These are phyloP conservation scores for Heterochromis multidens DNA, from an alignment of 2,113 vertebrate genomes.

Conservation along the genomic window DNA sequence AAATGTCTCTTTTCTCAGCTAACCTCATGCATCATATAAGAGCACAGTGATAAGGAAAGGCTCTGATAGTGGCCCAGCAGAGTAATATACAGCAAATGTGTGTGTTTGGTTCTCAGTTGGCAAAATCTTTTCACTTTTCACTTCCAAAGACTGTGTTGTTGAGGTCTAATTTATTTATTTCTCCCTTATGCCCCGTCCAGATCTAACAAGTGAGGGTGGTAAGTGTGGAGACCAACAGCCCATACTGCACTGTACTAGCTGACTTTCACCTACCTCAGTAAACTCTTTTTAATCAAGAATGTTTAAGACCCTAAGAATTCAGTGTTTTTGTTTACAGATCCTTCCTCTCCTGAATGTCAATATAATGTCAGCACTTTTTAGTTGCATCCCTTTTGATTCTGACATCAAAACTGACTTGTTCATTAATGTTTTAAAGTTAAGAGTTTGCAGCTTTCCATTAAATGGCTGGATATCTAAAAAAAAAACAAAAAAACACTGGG, in stretches of 20 bases:
- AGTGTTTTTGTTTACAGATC: neutral
- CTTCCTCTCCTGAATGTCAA: neutral
- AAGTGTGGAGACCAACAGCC: neutral
- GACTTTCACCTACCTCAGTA: neutral
- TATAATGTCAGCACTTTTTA: neutral
- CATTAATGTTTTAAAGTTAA: conserved; percentile 31
- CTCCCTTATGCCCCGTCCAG: neutral
- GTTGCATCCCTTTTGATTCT: conserved; percentile 3
- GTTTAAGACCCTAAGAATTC: neutral
- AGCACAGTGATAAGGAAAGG: neutral
- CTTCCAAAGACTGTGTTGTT: neutral
- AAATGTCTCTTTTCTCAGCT: neutral
- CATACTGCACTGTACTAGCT: neutral
- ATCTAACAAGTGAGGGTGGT: neutral
- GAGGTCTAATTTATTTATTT: neutral
- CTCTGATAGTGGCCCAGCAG: neutral
- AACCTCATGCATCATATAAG: neutral
- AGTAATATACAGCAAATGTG: neutral
- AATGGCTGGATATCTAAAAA: conserved; percentile 17
- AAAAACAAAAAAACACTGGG: neutral
- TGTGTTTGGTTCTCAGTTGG: neutral
- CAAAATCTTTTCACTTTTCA: neutral
- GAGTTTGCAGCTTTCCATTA: neutral
- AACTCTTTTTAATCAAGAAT: neutral
- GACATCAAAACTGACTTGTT: conserved; percentile 32